Evolutionary conservation across 1,140 invertebrate genomes (phyloP).

Genomic region (Drosophila takahashii): DNA sequence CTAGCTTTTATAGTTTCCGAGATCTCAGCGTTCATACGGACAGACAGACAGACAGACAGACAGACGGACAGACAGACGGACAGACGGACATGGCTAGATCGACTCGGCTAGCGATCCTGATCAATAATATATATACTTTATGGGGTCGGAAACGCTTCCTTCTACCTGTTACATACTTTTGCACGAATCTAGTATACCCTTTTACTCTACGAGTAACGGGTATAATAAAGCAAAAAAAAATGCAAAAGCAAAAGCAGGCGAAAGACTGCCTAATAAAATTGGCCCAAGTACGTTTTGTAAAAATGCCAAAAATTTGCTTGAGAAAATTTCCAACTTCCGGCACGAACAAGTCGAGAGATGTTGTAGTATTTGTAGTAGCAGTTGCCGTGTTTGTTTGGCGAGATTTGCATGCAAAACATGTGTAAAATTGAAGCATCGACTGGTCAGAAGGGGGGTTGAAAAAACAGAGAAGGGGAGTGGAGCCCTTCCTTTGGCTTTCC

Average conservation of each 20-base stretch:
- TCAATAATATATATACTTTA: too few species aligned
- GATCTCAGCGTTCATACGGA: too few species aligned
- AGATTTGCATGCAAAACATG: conserved; percentile 78
- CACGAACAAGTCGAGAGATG: conserved; percentile 44
- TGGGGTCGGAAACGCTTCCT: too few species aligned
- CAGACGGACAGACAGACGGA: too few species aligned
- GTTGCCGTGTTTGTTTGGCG: conserved; percentile 50
- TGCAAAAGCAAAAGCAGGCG: not conserved
- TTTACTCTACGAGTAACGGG: too few species aligned
- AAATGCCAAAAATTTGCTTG: conserved; percentile 77
- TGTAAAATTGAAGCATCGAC: conserved; percentile 72
- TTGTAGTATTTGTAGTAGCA: conserved; percentile 21
- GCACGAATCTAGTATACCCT: too few species aligned
- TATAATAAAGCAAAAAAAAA: not conserved
- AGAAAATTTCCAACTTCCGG: conserved; percentile 71
- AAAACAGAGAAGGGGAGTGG: too few species aligned
- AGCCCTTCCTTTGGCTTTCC: not conserved
- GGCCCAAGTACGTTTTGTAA: conserved; percentile 73
- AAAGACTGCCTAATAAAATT: conserved; percentile 63
- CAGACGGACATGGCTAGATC: too few species aligned
- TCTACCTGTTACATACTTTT: too few species aligned
- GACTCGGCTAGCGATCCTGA: too few species aligned
- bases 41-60: too few species aligned
- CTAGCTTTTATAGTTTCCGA: too few species aligned
- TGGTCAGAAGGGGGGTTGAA: conserved; percentile 19